Base-by-base conservation (phyloP, 1,140 invertebrate species). In the Chymomyza costata region DNA sequence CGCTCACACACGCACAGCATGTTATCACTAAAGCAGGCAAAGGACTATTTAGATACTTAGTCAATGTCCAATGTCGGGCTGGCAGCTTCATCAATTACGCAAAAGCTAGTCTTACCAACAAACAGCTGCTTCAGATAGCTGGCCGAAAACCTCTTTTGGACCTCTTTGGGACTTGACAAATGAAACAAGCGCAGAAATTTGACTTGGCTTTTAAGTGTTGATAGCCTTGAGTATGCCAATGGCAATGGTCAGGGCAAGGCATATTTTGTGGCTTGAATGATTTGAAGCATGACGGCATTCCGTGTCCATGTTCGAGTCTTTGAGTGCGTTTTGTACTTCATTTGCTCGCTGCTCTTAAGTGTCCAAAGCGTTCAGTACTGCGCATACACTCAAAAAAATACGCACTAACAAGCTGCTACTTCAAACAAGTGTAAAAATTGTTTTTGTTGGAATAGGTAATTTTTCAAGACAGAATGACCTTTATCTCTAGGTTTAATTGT, bases 81-180 rank as follows among this genome's bases (percentile, higher is more conserved):
- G 53, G 53, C 50, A 53, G 73, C 71, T 78, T 60, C 73, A 78
- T 78, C 73, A 80, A 78, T 78, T 78, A 78, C 71, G 54, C 48
- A 21, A 65, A 48, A 70, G 55, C 19, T 45, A 31, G 28, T 39
- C 30, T 30, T 17, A 15, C 32, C 46, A n/a, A 28, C 10, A 28
- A 28, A 10, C 25, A 28, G 5, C 5, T 10, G 5, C 10, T 28
- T 28, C 5, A 10, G 10, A 6, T 28, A 6, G 25, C 25, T 28
- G 25, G 5, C 25, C 5, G 25, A 5, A 28, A 6, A 6, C 25
- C 25, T 28, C 10, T 28, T 28, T 28, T 5, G 25, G 5, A 28
- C 5, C 25, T 28, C 31, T 6, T 3, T 6, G 5, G 31, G 63
- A 59, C 62, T 80, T 78, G 73, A 78, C 73, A 78, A 78, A 80